Conservation (phyloP, 2,797 vertebrate genomes). For the Oreochromis grahami region DNA sequence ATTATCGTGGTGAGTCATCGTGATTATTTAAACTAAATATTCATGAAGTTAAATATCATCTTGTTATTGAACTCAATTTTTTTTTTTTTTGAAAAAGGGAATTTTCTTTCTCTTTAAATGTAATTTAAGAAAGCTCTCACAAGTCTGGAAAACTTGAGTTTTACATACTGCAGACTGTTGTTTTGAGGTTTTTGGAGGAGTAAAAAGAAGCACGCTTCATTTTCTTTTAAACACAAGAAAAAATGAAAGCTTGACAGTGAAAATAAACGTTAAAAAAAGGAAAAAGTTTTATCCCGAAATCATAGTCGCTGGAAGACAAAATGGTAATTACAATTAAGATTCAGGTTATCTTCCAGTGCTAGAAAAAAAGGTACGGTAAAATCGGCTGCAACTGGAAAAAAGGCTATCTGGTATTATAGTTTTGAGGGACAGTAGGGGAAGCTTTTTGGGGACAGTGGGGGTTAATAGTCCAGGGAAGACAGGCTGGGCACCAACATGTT, state of each 20-base stretch:
- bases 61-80: neutral
- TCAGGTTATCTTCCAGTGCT: neutral
- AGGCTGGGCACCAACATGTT: constrained; percentile 91
- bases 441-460: constrained; percentile 69
- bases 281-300: neutral
- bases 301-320: neutral
- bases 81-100: neutral
- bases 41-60: neutral
- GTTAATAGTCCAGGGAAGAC: constrained; percentile 96
- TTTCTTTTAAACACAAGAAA: neutral
- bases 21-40: neutral
- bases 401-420: constrained; percentile 45
- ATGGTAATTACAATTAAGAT: neutral
- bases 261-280: neutral
- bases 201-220: neutral
- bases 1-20: neutral
- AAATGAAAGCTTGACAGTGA: neutral
- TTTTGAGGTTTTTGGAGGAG: neutral
- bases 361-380: neutral
- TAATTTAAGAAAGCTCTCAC: neutral
- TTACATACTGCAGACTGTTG: neutral
- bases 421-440: constrained; percentile 53
- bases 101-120: neutral
- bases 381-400: constrained; percentile 14
- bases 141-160: neutral